Percentiles rank a stretch among this genome's conserved stretches.
phyloP scores from a whole-genome alignment of 2,113 vertebrate genomes.

The Panthera leo region DNA sequence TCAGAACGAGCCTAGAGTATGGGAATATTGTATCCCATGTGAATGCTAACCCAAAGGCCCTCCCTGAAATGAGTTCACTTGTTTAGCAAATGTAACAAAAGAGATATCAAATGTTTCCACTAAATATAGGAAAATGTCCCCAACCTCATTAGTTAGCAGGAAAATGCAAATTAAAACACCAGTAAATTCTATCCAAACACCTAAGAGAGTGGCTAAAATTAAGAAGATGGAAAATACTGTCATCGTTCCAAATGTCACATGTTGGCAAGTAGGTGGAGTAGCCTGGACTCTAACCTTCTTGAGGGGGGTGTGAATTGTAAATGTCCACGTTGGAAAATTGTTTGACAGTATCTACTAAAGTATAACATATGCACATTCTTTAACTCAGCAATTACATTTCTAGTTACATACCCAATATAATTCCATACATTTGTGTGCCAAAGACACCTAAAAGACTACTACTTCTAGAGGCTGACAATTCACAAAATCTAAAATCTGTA shows the following conservation, averaged over 20 bases:
- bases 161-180: background rate
- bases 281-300: background rate
- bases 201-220: background rate
- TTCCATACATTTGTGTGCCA: background rate
- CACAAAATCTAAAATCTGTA: background rate
- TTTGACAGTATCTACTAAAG: background rate
- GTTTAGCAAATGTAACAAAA: background rate
- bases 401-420: background rate
- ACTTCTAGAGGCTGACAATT: background rate
- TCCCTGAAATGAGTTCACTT: background rate
- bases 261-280: background rate
- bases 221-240: background rate
- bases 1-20: background rate
- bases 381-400: background rate
- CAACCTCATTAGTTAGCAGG: background rate
- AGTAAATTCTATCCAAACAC: background rate
- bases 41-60: background rate
- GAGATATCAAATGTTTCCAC: background rate
- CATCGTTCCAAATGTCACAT: background rate
- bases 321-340: background rate
- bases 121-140: background rate
- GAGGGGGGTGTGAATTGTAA: background rate
- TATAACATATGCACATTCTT: background rate
- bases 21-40: background rate
- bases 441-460: background rate